Conservation (phyloP, 1,140 invertebrate genomes). For the Brachionus sp. region DNA sequence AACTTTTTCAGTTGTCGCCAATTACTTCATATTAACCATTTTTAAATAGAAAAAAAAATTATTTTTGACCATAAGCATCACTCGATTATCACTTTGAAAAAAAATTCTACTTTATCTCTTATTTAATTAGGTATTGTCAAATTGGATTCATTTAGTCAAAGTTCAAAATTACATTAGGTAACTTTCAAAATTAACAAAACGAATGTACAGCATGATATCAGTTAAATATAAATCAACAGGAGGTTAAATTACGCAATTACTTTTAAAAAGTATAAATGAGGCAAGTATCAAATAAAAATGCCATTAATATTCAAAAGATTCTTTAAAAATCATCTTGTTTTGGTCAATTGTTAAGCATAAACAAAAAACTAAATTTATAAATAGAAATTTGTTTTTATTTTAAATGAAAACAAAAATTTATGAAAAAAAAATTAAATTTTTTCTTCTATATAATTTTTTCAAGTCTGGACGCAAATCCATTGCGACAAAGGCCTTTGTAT, state of each 20-base stretch:
- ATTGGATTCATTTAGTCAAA: not conserved
- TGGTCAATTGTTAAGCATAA: not conserved
- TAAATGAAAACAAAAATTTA: not conserved
- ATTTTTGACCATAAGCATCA: not conserved
- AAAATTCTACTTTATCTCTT: not conserved
- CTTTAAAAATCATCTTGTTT: not conserved
- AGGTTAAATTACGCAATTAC: not conserved
- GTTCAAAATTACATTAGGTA: not conserved
- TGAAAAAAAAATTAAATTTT: not conserved
- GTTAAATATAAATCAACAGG: not conserved
- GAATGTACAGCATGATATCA: not conserved
- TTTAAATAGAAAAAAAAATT: not conserved
- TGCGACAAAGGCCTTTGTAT: not conserved
- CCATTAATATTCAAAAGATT: not conserved
- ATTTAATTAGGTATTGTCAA: not conserved
- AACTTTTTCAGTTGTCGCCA: not conserved
- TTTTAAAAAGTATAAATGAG: not conserved
- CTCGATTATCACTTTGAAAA: not conserved
- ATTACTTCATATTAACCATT: not conserved
- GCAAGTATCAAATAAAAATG: not conserved
- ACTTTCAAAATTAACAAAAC: not conserved
- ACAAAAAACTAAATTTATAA: not conserved
- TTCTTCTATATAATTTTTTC: not conserved
- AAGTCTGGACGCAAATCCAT: conserved; percentile 3
- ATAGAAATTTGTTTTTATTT: conserved; percentile 6